A percentile compares a stretch with the other conserved stretches of the same genome.
phyloP scores from a whole-genome alignment of 2,113 vertebrate genomes.

The Dipodomys ordii region DNA sequence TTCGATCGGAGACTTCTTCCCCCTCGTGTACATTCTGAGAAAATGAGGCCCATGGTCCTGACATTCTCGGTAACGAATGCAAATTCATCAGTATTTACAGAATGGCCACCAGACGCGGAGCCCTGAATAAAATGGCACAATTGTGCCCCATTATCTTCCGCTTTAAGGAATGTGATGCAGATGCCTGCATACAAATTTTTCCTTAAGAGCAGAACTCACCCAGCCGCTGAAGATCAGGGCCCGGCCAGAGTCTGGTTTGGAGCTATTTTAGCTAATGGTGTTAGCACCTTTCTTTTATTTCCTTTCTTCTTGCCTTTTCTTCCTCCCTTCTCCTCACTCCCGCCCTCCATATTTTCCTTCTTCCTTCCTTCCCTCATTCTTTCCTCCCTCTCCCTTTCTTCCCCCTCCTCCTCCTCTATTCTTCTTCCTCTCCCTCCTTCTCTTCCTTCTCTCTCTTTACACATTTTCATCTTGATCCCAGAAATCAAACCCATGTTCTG shows the following conservation, averaged over 20 bases:
- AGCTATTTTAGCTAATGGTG: background rate
- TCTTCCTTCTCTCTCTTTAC: no score
- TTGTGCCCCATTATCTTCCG: no score
- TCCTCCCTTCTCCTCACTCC: no score
- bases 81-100: background rate
- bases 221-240: accelerated
- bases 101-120: background rate
- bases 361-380: no score
- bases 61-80: background rate
- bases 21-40: background rate
- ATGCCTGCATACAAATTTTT: background rate
- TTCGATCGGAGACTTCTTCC: background rate
- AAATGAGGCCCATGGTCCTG: background rate
- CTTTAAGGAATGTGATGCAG: background rate
- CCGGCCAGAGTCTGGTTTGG: no score
- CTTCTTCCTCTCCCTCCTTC: no score
- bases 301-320: no score
- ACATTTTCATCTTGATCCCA: no score
- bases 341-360: no score
- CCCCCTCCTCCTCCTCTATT: background rate
- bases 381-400: no score
- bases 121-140: background rate
- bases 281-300: background rate
- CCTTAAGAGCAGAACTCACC: background rate
- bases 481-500: no score